Percentiles rank a stretch among this genome's conserved stretches.
phyloP scores from a whole-genome alignment of 2,888 invertebrate species.

The Taphrorychus bicolor region DNA sequence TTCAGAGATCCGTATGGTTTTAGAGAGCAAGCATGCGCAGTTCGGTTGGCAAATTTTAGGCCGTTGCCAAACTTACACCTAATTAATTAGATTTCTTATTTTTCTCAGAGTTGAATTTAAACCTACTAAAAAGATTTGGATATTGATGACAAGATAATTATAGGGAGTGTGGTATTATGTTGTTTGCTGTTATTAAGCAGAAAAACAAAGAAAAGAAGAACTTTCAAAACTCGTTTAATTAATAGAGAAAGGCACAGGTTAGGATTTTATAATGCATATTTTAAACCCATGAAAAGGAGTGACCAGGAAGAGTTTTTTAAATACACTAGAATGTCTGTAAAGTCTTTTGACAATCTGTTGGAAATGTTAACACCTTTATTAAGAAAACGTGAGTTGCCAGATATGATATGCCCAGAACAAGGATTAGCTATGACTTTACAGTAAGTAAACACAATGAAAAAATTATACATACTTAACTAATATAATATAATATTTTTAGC shows the following conservation, averaged over 20 bases:
- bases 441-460: not conserved
- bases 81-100: too few relatives aligned
- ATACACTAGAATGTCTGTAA: not conserved
- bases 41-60: too few relatives aligned
- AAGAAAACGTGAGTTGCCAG: not conserved
- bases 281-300: not conserved
- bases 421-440: not conserved
- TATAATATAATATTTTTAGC: not conserved
- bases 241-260: not conserved
- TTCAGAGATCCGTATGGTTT: too few relatives aligned
- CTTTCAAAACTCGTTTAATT: not conserved
- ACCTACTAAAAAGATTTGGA: not conserved
- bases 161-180: not conserved
- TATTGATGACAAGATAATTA: not conserved
- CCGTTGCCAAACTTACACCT: too few relatives aligned
- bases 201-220: not conserved
- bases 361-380: not conserved
- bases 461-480: not conserved
- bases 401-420: not conserved
- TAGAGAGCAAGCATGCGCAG: too few relatives aligned
- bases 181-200: not conserved
- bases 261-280: not conserved
- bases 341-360: not conserved
- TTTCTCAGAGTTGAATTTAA: too few relatives aligned
- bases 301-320: not conserved